Evolutionary conservation across 2,113 vertebrate genomes (phyloP), one percentile per base, ranked within the genome.

Genomic region (Scophthalmus maximus): DNA sequence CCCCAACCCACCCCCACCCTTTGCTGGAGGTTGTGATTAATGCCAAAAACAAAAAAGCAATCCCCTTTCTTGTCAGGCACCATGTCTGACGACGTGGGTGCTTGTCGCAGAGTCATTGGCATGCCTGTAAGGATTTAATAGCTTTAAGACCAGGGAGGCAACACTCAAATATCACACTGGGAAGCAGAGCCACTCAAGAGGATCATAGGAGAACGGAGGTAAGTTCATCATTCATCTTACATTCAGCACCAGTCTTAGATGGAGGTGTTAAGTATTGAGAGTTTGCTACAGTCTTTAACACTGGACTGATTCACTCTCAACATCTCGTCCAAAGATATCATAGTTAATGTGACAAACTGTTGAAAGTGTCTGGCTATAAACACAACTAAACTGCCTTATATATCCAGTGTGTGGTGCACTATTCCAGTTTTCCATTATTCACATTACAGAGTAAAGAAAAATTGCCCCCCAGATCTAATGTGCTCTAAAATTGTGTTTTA

Each of bases 91-190:
- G 70, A 85, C 65, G 63, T 73, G 73, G 62, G 72, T 67, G 76
- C 84, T 88, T 84, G 70, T 69, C 67, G 23, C 58, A 56, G 64
- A 83, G 79, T 88, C 80, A 57, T 52, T 74, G 75, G 69, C 87
- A 90, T 92, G 87, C 84, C 79, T 82, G 55, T 55, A 73, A 84
- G 82, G 86, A 84, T 89, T 84, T 87, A 90, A 92, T 81, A 86
- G 86, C 81, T 85, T 78, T 55, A 77, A 76, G 68, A 88, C 50
- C 75, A 81, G 60, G 69, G 73, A 87, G 85, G 81, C 78, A 67
- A 79, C 82, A 73, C 84, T 83, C 61, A 53, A 81, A 87, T 78
- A 88, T 87, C 86, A 91, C 73, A 85, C 70, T 29, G 53, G 58
- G 80, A 72, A 78, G 81, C 77, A 84, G 77, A 66, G 75, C 68